Evolutionary conservation across 2,797 vertebrate species (phyloP).

Genomic region (Channa striata): DNA sequence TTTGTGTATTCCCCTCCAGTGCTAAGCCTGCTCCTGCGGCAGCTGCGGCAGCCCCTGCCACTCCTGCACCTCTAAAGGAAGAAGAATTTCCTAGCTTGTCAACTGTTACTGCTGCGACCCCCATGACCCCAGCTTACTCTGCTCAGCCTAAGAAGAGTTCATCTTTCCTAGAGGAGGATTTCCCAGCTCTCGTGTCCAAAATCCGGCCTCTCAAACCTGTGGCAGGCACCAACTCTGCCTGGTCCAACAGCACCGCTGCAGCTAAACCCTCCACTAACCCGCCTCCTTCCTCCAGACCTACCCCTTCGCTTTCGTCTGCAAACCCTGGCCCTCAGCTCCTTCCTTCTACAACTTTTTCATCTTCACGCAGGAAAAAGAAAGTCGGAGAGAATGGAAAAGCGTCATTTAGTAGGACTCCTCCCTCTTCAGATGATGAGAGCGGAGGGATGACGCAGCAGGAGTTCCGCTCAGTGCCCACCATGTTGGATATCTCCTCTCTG

Average conservation of each 20-base stretch:
- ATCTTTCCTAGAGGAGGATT: slow-evolving; percentile 96
- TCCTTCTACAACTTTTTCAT: slow-evolving; percentile 55
- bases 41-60: background rate
- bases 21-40: slow-evolving; percentile 50
- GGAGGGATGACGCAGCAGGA: slow-evolving; percentile 85
- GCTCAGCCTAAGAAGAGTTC: slow-evolving; percentile 81
- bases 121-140: slow-evolving; percentile 84
- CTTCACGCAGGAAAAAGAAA: slow-evolving; percentile 85
- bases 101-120: slow-evolving; percentile 57
- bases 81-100: slow-evolving; percentile 96
- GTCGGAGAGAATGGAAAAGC: slow-evolving; percentile 73
- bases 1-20: slow-evolving; percentile 41
- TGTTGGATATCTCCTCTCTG: slow-evolving; percentile 91
- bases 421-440: slow-evolving; percentile 82
- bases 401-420: slow-evolving; percentile 65
- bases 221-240: slow-evolving; percentile 86
- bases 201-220: slow-evolving; percentile 81
- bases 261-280: slow-evolving; percentile 79
- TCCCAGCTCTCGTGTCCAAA: slow-evolving; percentile 94
- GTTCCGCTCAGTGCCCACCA: slow-evolving; percentile 87
- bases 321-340: slow-evolving; percentile 71
- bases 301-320: slow-evolving; percentile 49
- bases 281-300: slow-evolving; percentile 54
- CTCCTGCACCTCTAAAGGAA: slow-evolving; percentile 85
- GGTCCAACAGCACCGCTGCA: slow-evolving; percentile 82